Evolutionary conservation across 2,797 vertebrate genomes (phyloP).

Genomic region (Poecile montanus): DNA sequence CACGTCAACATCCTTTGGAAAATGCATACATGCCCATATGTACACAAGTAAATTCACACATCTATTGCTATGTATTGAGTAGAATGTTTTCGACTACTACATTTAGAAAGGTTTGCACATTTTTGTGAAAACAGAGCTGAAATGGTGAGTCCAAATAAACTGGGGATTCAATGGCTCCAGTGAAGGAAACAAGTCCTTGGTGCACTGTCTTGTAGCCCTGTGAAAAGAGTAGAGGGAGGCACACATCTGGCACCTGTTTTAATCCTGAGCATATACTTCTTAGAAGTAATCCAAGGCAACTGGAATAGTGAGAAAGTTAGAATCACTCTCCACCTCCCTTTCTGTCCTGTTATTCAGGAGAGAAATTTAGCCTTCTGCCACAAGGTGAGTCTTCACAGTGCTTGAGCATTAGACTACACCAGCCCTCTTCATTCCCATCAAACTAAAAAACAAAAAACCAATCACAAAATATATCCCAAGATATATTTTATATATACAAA

Average conservation of each 20-base stretch:
- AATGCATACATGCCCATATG: fast-evolving
- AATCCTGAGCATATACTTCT: neutral
- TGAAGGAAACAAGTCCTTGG: neutral
- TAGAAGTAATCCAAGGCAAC: neutral
- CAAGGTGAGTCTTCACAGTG: neutral
- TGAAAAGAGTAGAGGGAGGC: neutral
- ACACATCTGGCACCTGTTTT: neutral
- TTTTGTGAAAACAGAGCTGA: neutral
- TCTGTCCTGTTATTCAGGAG: neutral
- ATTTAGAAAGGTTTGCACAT: neutral
- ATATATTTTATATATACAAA: too few relatives aligned
- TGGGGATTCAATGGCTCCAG: neutral
- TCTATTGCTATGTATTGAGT: neutral
- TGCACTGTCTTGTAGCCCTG: neutral
- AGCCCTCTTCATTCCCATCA: neutral
- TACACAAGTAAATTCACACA: neutral
- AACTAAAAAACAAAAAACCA: neutral
- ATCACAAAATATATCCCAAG: neutral
- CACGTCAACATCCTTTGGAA: neutral
- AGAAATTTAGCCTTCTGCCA: neutral
- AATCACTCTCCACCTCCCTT: neutral
- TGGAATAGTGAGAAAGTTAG: neutral
- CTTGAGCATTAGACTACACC: neutral
- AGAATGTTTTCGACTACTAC: neutral
- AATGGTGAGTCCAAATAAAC: neutral